phyloP scores from a whole-genome alignment of 2,888 invertebrate species.

The Nomada hirtipes region DNA sequence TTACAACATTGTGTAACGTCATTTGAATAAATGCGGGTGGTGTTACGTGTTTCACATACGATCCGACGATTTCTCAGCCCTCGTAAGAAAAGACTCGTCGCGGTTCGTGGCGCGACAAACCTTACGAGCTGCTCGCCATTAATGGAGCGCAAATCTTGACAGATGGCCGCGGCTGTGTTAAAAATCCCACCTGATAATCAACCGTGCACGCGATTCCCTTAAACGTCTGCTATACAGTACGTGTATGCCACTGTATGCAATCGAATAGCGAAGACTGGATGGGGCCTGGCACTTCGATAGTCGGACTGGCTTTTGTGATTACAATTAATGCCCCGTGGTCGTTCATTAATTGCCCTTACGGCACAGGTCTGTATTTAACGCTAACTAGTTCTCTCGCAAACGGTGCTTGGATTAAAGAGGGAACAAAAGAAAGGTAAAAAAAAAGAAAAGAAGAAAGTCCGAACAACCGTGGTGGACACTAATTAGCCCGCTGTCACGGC shows the following conservation, averaged over 20 bases:
- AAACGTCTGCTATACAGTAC: not conserved
- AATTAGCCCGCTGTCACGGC: constrained; percentile 70
- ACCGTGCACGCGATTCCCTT: constrained; percentile 38
- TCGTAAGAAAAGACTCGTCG: not conserved
- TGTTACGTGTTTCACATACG: not conserved
- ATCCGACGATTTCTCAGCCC: not conserved
- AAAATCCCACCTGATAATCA: constrained; percentile 49
- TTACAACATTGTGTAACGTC: not conserved
- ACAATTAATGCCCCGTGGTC: constrained; percentile 73
- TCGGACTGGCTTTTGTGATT: constrained; percentile 68
- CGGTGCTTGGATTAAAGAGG: constrained; percentile 57
- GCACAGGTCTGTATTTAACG: constrained; percentile 72
- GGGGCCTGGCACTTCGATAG: not conserved
- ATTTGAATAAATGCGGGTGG: not conserved
- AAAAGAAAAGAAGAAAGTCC: not conserved
- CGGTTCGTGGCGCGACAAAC: not conserved
- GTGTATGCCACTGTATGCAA: too few relatives aligned
- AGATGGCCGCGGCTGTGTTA: constrained; percentile 43
- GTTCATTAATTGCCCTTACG: constrained; percentile 73
- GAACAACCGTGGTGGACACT: constrained; percentile 67
- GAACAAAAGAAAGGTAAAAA: not conserved
- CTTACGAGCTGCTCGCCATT: constrained; percentile 14
- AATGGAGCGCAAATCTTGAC: constrained; percentile 65
- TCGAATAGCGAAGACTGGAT: not conserved
- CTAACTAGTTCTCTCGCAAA: constrained; percentile 61